phyloP scores from a whole-genome alignment of 2,113 vertebrate species.

The Opisthocomus hoazin region DNA sequence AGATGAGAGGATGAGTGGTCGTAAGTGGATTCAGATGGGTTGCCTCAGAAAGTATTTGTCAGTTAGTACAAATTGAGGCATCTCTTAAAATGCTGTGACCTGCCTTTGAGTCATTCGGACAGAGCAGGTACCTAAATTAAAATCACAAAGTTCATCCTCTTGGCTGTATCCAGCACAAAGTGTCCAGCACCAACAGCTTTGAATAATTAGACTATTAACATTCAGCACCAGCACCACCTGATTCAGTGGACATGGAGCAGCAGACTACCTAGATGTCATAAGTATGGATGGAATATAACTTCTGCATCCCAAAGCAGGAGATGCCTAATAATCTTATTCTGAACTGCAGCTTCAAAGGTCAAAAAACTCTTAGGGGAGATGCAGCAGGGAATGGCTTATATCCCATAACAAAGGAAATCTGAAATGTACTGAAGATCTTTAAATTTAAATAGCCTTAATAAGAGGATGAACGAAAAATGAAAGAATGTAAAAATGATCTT shows the following conservation, averaged over 20 bases:
- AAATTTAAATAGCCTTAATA: slow-evolving; percentile 40
- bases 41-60: not conserved
- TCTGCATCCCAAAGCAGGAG: slow-evolving; percentile 18
- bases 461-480: not conserved
- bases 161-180: not conserved
- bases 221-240: not conserved
- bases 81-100: not conserved
- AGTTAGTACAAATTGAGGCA: not conserved
- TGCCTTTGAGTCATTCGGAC: not conserved
- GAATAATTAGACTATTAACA: slow-evolving; percentile 1
- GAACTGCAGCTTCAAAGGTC: slow-evolving; percentile 52
- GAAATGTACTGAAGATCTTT: not conserved
- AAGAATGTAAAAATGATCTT: not conserved
- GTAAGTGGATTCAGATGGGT: not conserved
- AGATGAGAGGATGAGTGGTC: not conserved
- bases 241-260: not conserved
- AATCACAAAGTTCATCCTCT: not conserved
- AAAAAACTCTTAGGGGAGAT: not conserved
- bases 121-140: not conserved
- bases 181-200: not conserved
- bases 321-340: slow-evolving; percentile 30
- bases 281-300: slow-evolving; percentile 12
- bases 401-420: not conserved
- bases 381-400: not conserved
- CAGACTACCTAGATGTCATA: not conserved